Evolutionary conservation across 2,113 vertebrate species (phyloP).

Genomic region (Menidia beryllina): DNA sequence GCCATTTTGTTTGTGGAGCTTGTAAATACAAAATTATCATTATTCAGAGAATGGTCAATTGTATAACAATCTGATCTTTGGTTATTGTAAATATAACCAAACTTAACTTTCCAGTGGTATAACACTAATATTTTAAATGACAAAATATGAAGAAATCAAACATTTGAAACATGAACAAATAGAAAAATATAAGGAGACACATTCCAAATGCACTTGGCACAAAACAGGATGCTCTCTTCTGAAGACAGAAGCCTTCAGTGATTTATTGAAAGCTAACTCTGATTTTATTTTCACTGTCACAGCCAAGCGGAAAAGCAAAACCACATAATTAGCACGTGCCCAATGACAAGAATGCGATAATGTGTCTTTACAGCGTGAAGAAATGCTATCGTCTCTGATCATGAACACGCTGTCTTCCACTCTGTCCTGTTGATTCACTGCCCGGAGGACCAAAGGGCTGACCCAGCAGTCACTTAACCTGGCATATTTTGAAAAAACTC

Average conservation of each 20-base stretch:
- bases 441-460: not conserved
- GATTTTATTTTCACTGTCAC: slow-evolving; percentile 43
- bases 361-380: slow-evolving; percentile 42
- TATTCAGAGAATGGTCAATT: slow-evolving; percentile 14
- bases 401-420: slow-evolving; percentile 4
- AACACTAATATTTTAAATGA: not conserved
- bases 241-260: slow-evolving; percentile 28
- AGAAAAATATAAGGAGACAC: slow-evolving; percentile 30
- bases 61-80: slow-evolving; percentile 12
- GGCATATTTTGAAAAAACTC: too few relatives aligned
- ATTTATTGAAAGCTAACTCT: slow-evolving; percentile 54
- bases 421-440: not conserved
- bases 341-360: slow-evolving; percentile 44
- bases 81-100: not conserved
- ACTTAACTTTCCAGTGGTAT: not conserved
- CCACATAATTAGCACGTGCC: slow-evolving; percentile 66
- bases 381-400: slow-evolving; percentile 29
- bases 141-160: too few relatives aligned
- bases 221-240: slow-evolving; percentile 9
- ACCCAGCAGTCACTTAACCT: not conserved
- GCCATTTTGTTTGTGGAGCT: slow-evolving; percentile 27
- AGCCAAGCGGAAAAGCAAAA: slow-evolving; percentile 45
- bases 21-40: slow-evolving; percentile 22
- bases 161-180: not conserved
- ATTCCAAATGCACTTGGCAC: slow-evolving; percentile 24